Percentiles rank a stretch among this genome's conserved stretches.
Conservation (phyloP, 2,797 vertebrate genomes). For the Furcifer pardalis region DNA sequence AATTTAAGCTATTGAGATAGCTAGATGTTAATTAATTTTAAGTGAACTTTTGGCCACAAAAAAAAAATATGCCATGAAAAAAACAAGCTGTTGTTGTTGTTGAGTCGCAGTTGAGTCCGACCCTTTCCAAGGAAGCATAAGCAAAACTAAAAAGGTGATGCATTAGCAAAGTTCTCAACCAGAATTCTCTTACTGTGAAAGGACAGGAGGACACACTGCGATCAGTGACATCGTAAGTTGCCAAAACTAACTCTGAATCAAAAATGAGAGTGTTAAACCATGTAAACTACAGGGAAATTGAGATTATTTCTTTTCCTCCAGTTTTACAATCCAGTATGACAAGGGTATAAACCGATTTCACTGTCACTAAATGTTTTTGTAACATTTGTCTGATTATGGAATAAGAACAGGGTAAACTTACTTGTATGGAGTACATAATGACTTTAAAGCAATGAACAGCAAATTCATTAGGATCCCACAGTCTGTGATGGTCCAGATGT, state of each 20-base stretch:
- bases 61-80: neutral
- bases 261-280: neutral
- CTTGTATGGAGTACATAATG: constrained; percentile 99
- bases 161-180: neutral
- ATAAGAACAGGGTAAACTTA: constrained; percentile 53
- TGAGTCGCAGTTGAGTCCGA: too few species aligned
- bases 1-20: too few species aligned
- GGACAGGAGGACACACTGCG: too few species aligned
- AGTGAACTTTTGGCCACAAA: neutral
- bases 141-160: neutral
- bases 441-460: constrained; percentile 97
- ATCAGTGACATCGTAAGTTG: neutral
- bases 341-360: too few species aligned
- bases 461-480: constrained; percentile 98
- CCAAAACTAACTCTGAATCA: neutral
- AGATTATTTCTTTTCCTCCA: neutral
- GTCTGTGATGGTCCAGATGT: constrained; percentile 93
- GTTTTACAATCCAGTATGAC: neutral
- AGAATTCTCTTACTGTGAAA: too few species aligned
- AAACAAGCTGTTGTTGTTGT: too few species aligned
- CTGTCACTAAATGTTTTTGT: neutral
- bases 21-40: neutral
- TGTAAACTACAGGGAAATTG: neutral
- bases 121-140: neutral
- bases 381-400: neutral